A percentile compares a stretch with the other conserved stretches of the same genome.
phyloP scores from a whole-genome alignment of 2,113 vertebrate species.

The Ciconia maguari region DNA sequence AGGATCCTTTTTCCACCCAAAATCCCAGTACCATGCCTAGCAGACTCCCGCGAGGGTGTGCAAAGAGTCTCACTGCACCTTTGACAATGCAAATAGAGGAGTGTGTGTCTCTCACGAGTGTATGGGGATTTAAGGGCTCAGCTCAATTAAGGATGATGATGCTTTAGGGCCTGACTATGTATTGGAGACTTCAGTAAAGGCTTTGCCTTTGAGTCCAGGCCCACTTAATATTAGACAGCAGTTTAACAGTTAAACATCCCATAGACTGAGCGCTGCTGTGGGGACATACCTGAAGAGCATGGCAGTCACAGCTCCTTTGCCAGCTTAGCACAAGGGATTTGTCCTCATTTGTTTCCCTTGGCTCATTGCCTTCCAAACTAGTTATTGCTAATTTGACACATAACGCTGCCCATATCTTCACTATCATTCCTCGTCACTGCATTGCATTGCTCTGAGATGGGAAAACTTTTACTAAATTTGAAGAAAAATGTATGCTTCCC shows the following conservation, averaged over 20 bases:
- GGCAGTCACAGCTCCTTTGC: background rate
- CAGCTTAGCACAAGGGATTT: background rate
- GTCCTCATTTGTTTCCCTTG: background rate
- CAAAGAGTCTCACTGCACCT: background rate
- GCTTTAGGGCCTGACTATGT: background rate
- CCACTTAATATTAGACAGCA: background rate
- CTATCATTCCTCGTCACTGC: background rate
- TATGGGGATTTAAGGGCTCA: background rate
- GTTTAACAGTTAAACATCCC: background rate
- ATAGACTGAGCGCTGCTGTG: background rate
- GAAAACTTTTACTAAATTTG: background rate
- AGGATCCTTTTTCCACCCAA: background rate
- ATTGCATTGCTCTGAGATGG: background rate
- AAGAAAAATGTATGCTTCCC: background rate
- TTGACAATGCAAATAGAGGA: background rate
- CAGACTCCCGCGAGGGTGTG: background rate
- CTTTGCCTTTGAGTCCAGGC: background rate
- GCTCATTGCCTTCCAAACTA: background rate
- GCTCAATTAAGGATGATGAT: background rate
- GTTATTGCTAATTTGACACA: background rate
- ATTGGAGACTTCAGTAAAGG: background rate
- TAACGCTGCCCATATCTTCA: rapidly evolving
- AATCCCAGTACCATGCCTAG: background rate
- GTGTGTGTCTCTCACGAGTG: background rate
- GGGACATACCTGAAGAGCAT: background rate